Conservation (phyloP, 2,888 invertebrate species). For the Hesperia comma region DNA sequence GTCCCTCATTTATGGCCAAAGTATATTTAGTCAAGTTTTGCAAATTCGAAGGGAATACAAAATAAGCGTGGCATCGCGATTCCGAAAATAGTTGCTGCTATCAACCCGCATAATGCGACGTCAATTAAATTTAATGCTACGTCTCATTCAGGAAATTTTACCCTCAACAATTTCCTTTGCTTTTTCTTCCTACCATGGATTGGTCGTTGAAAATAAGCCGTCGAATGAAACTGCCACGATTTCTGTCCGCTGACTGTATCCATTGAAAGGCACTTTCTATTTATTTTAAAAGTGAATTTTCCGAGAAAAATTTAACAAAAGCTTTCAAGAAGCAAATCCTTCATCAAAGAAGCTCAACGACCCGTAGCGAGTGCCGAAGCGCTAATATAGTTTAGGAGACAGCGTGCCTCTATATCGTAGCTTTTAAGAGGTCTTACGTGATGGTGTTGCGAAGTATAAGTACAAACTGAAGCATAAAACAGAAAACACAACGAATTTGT, state of each 20-base stretch:
- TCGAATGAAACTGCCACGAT: conserved; percentile 46
- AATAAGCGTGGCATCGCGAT: conserved; percentile 44
- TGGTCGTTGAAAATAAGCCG: conserved; percentile 19
- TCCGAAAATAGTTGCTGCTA: conserved; percentile 27
- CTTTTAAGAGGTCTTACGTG: conserved; percentile 49
- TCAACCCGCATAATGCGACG: conserved; percentile 43
- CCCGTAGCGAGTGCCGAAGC: conserved; percentile 63
- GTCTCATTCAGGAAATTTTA: conserved; percentile 17
- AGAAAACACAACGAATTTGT: conserved; percentile 37
- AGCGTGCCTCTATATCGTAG: conserved; percentile 49
- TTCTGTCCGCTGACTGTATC: conserved; percentile 53
- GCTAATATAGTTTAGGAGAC: conserved; percentile 72
- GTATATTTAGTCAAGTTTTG: conserved; percentile 57
- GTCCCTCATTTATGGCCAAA: conserved; percentile 68
- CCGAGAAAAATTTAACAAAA: conserved; percentile 69
- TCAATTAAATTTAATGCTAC: conserved; percentile 32
- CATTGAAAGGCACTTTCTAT: conserved; percentile 55
- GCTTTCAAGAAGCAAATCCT: conserved; percentile 76
- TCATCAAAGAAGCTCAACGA: conserved; percentile 75
- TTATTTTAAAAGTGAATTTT: conserved; percentile 64
- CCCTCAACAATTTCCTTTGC: conserved; percentile 15
- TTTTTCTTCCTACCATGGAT: conserved; percentile 16
- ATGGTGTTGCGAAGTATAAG: conserved; percentile 48
- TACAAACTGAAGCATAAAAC: conserved; percentile 37
- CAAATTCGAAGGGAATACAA: conserved; percentile 57